These are phyloP conservation scores for Danaus chrysippus DNA, from an alignment of 2,888 invertebrate species.

Conservation along the genomic window DNA sequence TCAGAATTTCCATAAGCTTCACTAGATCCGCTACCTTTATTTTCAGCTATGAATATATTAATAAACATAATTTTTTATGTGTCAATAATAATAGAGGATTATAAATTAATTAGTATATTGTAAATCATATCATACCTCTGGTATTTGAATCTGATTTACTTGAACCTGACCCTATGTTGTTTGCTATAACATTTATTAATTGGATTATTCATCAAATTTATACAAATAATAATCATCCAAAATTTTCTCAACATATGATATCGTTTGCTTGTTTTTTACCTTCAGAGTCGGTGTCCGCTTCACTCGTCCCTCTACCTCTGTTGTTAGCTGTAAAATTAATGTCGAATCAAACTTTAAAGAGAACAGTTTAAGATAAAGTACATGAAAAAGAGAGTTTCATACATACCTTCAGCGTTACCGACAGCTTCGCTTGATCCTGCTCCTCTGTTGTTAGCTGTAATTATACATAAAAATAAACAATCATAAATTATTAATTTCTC, in stretches of 20 bases:
- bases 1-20: background rate
- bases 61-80: background rate
- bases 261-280: too few relatives aligned
- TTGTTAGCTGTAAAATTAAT: slow-evolving; percentile 12
- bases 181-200: background rate
- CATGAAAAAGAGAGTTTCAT: background rate
- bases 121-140: background rate
- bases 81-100: background rate
- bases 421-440: slow-evolving; percentile 1
- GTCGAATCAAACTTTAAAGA: background rate
- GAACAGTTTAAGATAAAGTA: background rate
- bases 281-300: slow-evolving; percentile 1
- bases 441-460: slow-evolving; percentile 8
- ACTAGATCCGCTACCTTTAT: background rate
- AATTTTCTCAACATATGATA: too few relatives aligned
- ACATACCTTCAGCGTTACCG: slow-evolving; percentile 3
- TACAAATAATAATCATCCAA: too few relatives aligned
- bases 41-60: background rate
- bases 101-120: background rate
- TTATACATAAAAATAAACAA: background rate
- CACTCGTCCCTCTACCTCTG: background rate
- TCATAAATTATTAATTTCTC: too few relatives aligned
- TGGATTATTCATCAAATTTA: too few relatives aligned
- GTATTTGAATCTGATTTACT: slow-evolving; percentile 6
- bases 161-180: slow-evolving; percentile 5